A percentile compares a stretch with the other conserved stretches of the same genome.
phyloP scores from a whole-genome alignment of 2,888 invertebrate genomes.

The Tridacna gigas region DNA sequence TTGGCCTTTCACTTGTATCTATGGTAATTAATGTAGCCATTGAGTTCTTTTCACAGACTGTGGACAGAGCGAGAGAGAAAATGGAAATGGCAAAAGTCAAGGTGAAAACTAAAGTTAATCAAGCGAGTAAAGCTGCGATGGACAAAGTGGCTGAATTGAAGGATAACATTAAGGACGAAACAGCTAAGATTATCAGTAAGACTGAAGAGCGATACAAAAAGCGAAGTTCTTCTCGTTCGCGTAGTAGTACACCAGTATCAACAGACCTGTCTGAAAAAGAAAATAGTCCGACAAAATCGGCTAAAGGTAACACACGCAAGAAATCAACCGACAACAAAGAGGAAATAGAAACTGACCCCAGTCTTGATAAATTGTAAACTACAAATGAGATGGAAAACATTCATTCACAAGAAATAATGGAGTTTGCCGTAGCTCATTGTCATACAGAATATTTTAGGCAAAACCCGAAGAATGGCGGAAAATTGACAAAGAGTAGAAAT shows the following conservation, averaged over 20 bases:
- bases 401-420: too few relatives aligned
- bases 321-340: neutral
- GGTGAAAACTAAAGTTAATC: slow-evolving; percentile 61
- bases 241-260: slow-evolving; percentile 31
- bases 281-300: slow-evolving; percentile 3
- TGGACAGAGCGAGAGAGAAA: slow-evolving; percentile 72
- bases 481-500: too few relatives aligned
- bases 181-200: slow-evolving; percentile 44
- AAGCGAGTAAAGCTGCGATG: slow-evolving; percentile 59
- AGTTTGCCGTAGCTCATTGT: too few relatives aligned
- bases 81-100: slow-evolving; percentile 64
- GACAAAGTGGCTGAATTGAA: slow-evolving; percentile 59
- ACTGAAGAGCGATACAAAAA: slow-evolving; percentile 41
- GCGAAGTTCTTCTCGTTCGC: slow-evolving; percentile 15
- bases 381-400: too few relatives aligned
- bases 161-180: slow-evolving; percentile 61
- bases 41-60: slow-evolving; percentile 74
- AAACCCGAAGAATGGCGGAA: too few relatives aligned
- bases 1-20: slow-evolving; percentile 97
- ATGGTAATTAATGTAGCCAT: slow-evolving; percentile 98
- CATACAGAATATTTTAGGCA: too few relatives aligned
- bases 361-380: too few relatives aligned
- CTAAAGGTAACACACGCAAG: neutral
- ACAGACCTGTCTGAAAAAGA: neutral
- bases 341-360: neutral